Percentiles rank a stretch among this genome's conserved stretches.
Conservation (phyloP, 2,797 vertebrate genomes). For the Cossypha dichroa region DNA sequence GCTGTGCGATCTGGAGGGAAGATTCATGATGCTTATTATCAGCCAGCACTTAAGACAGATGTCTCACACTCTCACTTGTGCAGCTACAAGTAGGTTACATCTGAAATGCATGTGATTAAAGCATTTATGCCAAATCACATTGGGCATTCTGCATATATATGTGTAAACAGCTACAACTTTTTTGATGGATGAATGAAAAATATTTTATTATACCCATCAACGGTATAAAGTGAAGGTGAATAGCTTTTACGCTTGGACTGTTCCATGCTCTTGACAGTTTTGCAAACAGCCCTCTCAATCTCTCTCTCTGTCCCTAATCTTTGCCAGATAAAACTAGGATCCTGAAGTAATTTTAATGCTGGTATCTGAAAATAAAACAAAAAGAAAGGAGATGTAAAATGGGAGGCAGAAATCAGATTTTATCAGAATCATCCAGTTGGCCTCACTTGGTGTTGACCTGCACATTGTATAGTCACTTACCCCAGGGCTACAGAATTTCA, state of each 20-base stretch:
- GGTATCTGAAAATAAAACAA: neutral
- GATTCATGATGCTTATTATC: slow-evolving; percentile 46
- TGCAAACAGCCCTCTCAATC: slow-evolving; percentile 30
- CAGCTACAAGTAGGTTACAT: neutral
- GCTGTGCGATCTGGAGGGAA: neutral
- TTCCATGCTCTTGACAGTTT: neutral
- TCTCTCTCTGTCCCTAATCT: neutral
- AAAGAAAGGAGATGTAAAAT: neutral
- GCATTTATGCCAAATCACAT: neutral
- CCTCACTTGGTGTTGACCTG: neutral
- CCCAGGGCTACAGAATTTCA: neutral
- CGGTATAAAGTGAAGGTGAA: slow-evolving; percentile 26
- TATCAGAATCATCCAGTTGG: neutral
- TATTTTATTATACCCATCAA: slow-evolving; percentile 27
- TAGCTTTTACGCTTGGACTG: slow-evolving; percentile 31
- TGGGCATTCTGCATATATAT: neutral
- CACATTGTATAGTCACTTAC: neutral
- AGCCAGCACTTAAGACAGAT: neutral
- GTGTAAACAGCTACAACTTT: neutral
- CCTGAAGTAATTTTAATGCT: neutral
- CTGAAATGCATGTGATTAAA: neutral
- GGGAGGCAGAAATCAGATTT: neutral
- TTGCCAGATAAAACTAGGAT: neutral
- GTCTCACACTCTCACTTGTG: neutral
- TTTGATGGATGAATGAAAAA: slow-evolving; percentile 23